Percentiles rank a stretch among this genome's conserved stretches.
Conservation (phyloP, 2,113 vertebrate genomes). For the Bubo bubo region DNA sequence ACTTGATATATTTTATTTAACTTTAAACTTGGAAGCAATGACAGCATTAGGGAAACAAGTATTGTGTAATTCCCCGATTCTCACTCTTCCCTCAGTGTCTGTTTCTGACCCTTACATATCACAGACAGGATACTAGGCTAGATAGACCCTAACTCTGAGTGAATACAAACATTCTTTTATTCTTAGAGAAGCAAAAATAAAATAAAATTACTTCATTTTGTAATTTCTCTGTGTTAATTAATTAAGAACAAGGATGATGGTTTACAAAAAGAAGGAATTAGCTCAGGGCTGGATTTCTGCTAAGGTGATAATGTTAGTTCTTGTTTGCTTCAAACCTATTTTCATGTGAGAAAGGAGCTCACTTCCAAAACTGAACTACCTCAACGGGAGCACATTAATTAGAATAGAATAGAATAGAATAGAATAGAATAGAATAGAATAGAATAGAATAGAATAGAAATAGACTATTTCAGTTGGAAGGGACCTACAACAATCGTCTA, state of each 20-base stretch:
- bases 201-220: neutral
- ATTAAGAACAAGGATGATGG: neutral
- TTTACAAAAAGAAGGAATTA: neutral
- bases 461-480: neutral
- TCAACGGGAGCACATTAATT: fast-evolving
- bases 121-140: neutral
- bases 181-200: neutral
- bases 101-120: fast-evolving
- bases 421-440: too few relatives aligned
- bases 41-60: neutral
- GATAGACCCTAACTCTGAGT: neutral
- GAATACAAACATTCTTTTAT: neutral
- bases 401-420: neutral
- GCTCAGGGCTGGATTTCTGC: neutral
- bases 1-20: neutral
- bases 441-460: too few relatives aligned
- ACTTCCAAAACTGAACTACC: neutral
- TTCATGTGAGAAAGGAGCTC: neutral
- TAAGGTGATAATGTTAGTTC: neutral
- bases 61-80: fast-evolving
- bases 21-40: neutral
- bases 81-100: neutral
- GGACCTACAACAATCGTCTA: fast-evolving
- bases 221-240: neutral
- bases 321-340: neutral